Evolutionary conservation across 2,888 invertebrate genomes (phyloP).

Genomic region (Netelia inedita): DNA sequence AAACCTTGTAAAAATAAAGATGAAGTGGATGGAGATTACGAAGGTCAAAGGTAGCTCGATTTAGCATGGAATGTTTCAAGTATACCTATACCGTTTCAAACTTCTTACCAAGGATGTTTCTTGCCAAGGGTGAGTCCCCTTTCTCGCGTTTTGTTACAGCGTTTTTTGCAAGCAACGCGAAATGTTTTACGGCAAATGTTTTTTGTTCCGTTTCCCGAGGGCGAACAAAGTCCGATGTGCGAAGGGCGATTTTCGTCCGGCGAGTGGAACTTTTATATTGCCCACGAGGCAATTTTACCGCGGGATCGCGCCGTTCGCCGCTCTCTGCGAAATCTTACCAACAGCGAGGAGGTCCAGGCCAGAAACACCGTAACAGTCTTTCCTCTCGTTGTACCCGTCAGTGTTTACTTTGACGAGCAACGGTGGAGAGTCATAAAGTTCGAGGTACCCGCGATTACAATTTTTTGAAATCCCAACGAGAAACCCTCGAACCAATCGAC

Average conservation of each 20-base stretch:
- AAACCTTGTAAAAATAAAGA: background rate
- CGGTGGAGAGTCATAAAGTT: slow-evolving; percentile 73
- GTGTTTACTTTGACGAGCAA: slow-evolving; percentile 78
- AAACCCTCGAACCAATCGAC: background rate
- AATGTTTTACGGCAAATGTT: slow-evolving; percentile 11
- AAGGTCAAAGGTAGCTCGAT: background rate
- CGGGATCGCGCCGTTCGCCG: slow-evolving; percentile 17
- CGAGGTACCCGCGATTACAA: slow-evolving; percentile 68
- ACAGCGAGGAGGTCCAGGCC: background rate
- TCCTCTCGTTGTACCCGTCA: slow-evolving; percentile 37
- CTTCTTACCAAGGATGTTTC: background rate
- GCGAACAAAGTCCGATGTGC: slow-evolving; percentile 3
- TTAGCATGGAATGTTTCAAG: background rate
- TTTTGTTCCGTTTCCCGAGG: slow-evolving; percentile 11
- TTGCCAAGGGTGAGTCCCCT: background rate
- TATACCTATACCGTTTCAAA: background rate
- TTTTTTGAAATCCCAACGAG: slow-evolving; percentile 62
- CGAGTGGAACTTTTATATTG: slow-evolving; percentile 37
- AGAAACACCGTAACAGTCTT: background rate
- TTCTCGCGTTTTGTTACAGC: background rate
- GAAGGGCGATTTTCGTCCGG: slow-evolving; percentile 53
- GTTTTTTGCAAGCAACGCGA: background rate
- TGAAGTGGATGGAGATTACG: background rate
- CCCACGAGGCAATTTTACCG: slow-evolving; percentile 40
- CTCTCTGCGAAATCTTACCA: slow-evolving; percentile 38